These are phyloP conservation scores for Odontomyia ornata DNA, from an alignment of 2,888 invertebrate genomes.

Conservation along the genomic window DNA sequence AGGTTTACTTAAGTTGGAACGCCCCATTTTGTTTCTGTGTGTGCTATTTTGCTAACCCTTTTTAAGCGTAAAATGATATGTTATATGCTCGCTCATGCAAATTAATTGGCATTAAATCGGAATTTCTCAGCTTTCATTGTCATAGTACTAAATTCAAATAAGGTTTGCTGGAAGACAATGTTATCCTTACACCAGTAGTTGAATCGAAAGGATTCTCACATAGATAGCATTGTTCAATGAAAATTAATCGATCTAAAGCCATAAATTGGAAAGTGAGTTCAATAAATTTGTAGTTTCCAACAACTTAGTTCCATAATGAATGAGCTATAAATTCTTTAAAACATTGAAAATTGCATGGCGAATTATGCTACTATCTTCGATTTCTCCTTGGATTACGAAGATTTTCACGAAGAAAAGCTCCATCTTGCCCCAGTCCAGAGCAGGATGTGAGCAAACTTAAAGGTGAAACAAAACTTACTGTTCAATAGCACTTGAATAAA, in stretches of 20 bases:
- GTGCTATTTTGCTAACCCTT: no score
- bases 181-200: background rate
- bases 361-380: conserved; percentile 15
- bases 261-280: conserved; percentile 53
- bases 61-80: background rate
- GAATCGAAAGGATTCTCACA: background rate
- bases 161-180: background rate
- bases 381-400: background rate
- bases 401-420: background rate
- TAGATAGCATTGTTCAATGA: conserved; percentile 47
- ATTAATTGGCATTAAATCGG: background rate
- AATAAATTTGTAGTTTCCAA: conserved; percentile 52
- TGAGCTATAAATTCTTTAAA: conserved; percentile 52
- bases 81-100: background rate
- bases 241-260: conserved; percentile 53
- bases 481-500: conserved; percentile 13
- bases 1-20: no score
- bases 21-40: no score
- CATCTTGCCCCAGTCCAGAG: background rate
- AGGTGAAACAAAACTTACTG: background rate
- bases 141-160: background rate
- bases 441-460: background rate
- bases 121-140: background rate
- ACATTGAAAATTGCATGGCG: conserved; percentile 40
- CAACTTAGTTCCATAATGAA: conserved; percentile 53